Percentiles rank a stretch among this genome's conserved stretches.
These are phyloP conservation scores for Hiodon alosoides DNA, from an alignment of 2,113 vertebrate genomes.

Conservation along the genomic window DNA sequence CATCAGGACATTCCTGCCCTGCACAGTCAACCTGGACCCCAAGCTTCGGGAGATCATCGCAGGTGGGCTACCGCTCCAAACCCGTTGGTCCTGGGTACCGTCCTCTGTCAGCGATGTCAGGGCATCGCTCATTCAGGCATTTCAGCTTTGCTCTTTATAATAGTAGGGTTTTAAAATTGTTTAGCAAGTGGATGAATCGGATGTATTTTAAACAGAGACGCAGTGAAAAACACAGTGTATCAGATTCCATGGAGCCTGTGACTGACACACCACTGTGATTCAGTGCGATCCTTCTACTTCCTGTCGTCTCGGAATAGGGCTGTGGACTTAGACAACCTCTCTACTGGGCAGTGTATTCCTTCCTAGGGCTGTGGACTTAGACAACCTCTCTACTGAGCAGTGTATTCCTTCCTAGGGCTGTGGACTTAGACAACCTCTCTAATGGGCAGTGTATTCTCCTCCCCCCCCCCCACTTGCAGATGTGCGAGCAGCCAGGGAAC, in stretches of 20 bases:
- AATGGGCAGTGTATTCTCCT: neutral
- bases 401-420: neutral
- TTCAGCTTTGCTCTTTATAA: no score
- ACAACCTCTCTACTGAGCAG: neutral
- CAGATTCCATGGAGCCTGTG: no score
- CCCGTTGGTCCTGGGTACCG: neutral
- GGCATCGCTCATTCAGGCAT: no score
- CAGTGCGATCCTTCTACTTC: no score
- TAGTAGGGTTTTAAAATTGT: no score
- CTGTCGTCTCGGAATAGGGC: no score
- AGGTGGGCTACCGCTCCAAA: conserved; percentile 54
- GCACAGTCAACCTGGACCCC: conserved; percentile 94
- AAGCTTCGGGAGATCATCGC: conserved; percentile 97
- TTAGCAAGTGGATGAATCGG: no score
- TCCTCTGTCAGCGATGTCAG: no score
- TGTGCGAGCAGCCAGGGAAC: conserved; percentile 89
- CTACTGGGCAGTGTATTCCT: neutral
- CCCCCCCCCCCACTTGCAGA: conserved; percentile 58
- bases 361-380: no score
- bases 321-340: neutral
- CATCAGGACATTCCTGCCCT: conserved; percentile 90
- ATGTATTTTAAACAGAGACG: no score
- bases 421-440: neutral
- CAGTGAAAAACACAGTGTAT: no score
- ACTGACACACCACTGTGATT: no score